Conservation (phyloP, 2,888 invertebrate genomes). For the Drosophila anomalipes region DNA sequence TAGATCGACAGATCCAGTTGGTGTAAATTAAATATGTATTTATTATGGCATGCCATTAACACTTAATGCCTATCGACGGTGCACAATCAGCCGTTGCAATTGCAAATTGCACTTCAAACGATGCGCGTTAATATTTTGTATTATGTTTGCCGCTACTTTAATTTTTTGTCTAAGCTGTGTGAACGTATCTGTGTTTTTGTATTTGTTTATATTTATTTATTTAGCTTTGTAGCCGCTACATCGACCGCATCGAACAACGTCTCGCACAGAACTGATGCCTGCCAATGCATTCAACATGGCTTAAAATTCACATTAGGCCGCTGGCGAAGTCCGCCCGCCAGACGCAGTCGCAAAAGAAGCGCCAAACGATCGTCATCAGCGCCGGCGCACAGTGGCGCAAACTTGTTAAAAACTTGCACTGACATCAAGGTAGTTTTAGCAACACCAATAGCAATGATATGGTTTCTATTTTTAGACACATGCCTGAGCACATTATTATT, state of each 20-base stretch:
- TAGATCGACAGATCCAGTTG: slow-evolving; percentile 29
- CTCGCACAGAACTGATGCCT: slow-evolving; percentile 82
- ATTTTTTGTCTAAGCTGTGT: slow-evolving; percentile 1
- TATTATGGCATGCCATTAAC: slow-evolving; percentile 66
- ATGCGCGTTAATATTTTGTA: slow-evolving; percentile 42
- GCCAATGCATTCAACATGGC: slow-evolving; percentile 73
- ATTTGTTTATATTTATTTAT: neutral
- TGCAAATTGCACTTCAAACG: slow-evolving; percentile 55
- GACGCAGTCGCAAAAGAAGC: slow-evolving; percentile 66
- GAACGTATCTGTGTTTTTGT: slow-evolving; percentile 9
- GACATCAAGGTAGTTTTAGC: neutral
- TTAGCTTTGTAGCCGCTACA: slow-evolving; percentile 41
- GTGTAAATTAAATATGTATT: slow-evolving; percentile 75
- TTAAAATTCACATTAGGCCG: slow-evolving; percentile 79
- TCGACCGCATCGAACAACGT: slow-evolving; percentile 80
- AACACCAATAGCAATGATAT: neutral
- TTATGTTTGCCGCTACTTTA: slow-evolving; percentile 18
- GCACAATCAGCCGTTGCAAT: slow-evolving; percentile 31
- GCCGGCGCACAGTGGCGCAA: slow-evolving; percentile 60
- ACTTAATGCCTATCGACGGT: slow-evolving; percentile 63
- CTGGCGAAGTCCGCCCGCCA: slow-evolving; percentile 68
- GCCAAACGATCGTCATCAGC: slow-evolving; percentile 57
- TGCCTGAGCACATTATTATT: neutral
- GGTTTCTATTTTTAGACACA: neutral
- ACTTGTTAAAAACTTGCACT: neutral